Base-by-base conservation (phyloP, 2,888 invertebrate species). In the Campoplex capitator region DNA sequence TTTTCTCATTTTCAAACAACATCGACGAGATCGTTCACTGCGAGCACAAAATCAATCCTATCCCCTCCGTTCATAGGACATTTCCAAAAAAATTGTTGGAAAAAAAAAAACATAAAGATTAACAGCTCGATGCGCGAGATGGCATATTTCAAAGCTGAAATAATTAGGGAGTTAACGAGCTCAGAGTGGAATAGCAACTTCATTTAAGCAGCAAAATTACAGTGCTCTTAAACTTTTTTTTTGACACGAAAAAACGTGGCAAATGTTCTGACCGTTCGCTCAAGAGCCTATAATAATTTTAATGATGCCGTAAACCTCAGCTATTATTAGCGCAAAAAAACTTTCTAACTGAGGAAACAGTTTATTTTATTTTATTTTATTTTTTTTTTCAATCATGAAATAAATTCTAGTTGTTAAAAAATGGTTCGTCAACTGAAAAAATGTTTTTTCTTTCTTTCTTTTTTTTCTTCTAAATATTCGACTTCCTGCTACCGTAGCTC, bases 151-250 rank as follows among this genome's bases (percentile, higher is more conserved):
- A 9, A 42, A 68, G 68, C 42, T 23, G 42, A 18, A 42, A 38
- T 23, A 23, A 68, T 68, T 42, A 42, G 13, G 42, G 38, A 42
- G 42, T 11, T 23, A 68, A 42, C 68, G 42, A 68, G 68, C 23
- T 7, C 11, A 4, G 4, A 68, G 68, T 42, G 42, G 42, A 51
- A 51, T 71, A 18, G 51, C 32, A 35, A 35, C 71, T 71, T 71
- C 71, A 71, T 71, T 51, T 13, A 62, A 51, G 32, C 32, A 18
- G 51, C 51, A 32, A 51, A 51, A 71, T 32, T 71, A 51, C 71
- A 35, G 32, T 71, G 16, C 3, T 58, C 58, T 16, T 23, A 62
- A 75, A 16, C 16, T 58, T 75, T 54, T 75, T 54, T 62, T 58
- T 42, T 45, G 13, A 56, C 38, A 56, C 42, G 42, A 45, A 18